Conservation (phyloP, 1,140 invertebrate genomes). For the Pollicipes pollicipes region DNA sequence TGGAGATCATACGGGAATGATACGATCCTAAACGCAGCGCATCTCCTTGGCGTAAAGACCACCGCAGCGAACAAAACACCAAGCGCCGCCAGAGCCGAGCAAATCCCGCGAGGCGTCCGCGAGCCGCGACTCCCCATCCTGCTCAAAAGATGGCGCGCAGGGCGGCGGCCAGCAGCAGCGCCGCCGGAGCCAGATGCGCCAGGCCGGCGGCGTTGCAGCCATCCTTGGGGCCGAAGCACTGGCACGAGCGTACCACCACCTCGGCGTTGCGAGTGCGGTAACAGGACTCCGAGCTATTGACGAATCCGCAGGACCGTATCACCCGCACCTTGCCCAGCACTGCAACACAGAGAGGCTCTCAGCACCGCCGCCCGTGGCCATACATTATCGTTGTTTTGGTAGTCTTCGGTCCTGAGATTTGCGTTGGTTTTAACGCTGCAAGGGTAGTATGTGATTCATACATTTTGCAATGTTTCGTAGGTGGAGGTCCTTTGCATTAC, state of each 20-base stretch:
- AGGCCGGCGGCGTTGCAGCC: neutral
- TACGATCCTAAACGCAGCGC: too few relatives aligned
- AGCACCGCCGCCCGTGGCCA: too few relatives aligned
- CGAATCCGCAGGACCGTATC: neutral
- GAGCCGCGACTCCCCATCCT: neutral
- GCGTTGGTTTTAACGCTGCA: too few relatives aligned
- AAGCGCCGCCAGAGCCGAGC: neutral
- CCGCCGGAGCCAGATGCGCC: neutral
- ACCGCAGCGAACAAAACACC: too few relatives aligned
- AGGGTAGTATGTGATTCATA: too few relatives aligned
- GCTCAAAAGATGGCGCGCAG: neutral
- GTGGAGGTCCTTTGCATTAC: too few relatives aligned
- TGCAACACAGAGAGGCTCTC: neutral
- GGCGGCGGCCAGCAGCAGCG: neutral
- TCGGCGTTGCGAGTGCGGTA: neutral
- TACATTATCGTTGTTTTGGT: too few relatives aligned
- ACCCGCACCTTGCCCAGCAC: neutral
- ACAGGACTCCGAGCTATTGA: neutral
- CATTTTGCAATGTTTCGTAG: too few relatives aligned
- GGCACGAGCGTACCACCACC: slow-evolving; percentile 3
- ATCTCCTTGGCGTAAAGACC: too few relatives aligned
- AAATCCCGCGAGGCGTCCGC: neutral
- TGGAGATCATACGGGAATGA: too few relatives aligned
- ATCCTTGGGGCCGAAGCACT: neutral
- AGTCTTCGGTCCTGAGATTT: too few relatives aligned